phyloP scores from a whole-genome alignment of 2,113 vertebrate species.

The Mesembrinibis cayennensis region DNA sequence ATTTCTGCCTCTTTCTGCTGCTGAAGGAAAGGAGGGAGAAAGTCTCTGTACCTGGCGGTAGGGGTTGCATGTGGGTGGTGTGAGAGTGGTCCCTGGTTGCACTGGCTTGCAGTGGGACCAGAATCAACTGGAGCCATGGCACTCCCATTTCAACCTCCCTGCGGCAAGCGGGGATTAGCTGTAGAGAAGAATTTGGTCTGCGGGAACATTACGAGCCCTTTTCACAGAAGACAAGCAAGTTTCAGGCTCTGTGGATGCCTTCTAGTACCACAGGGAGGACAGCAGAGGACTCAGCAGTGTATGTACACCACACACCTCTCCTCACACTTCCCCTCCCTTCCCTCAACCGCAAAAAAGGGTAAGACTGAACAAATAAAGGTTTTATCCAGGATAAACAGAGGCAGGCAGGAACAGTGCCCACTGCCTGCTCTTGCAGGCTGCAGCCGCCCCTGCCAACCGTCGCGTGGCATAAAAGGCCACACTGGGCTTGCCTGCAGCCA shows the following conservation, averaged over 20 bases:
- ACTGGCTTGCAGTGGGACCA: background rate
- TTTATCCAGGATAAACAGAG: background rate
- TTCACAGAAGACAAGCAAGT: background rate
- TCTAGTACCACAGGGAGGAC: background rate
- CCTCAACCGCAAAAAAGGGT: background rate
- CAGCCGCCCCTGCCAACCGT: background rate
- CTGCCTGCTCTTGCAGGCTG: background rate
- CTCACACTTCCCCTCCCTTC: background rate
- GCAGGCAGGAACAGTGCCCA: background rate
- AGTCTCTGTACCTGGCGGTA: background rate
- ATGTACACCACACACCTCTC: fast-evolving
- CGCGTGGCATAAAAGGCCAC: background rate
- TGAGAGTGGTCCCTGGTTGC: background rate
- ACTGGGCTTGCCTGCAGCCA: background rate
- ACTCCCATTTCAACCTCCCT: background rate
- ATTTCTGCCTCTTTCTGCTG: background rate
- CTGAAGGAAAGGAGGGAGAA: background rate
- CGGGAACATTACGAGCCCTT: background rate
- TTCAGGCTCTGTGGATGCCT: background rate
- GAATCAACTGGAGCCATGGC: fast-evolving
- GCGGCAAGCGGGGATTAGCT: background rate
- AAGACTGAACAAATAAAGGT: background rate
- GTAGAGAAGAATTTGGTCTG: background rate
- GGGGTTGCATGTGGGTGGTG: fast-evolving
- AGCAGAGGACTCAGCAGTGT: background rate